Base-by-base conservation (phyloP, 2,888 invertebrate genomes). In the Mactromeris polynyma region DNA sequence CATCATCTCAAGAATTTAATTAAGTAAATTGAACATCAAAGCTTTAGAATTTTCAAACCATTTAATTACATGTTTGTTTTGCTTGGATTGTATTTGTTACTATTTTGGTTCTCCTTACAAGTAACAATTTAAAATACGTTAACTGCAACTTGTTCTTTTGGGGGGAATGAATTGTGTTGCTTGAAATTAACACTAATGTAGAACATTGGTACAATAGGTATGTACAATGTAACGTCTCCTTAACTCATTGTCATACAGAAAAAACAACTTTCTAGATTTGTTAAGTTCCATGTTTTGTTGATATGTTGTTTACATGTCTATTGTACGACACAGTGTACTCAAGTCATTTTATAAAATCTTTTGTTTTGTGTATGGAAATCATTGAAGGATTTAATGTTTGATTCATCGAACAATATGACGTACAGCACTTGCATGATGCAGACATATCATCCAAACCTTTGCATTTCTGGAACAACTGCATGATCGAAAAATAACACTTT, bases 11-110 rank as follows among this genome's bases (percentile, higher is more conserved):
- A 58, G 58, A 73, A 73, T 73, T 73, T 33, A 73, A 73, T 73
- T 73, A 73, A 73, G 33, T 33, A 73, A 73, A 73, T 73, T 73
- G 73, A 73, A 26, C 73, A 36, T 73, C 73, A 36, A 19, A 33
- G 19, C 17, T 31, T 33, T 73, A 11, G 19, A 36, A 73, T 73
- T 73, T 73, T 73, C 73, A 19, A 33, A 26, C 36, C 14, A 36
- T 73, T 33, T 17, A 73, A 73, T 17, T 58, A 26, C n/a, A 21
- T 58, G 58, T n/a, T 58, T 26, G 26, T 26, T 26, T 58, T 58
- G 58, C 26, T 73, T 73, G 73, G 9, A 17, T 33, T 73, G 19
- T 31, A 33, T 64, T 64, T 26, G 58, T 73, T 73, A 26, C 36
- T 33, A 36, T 0, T 33, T 73, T 73, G 36, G 36, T 33, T 73